Evolutionary conservation across 2,888 invertebrate species (phyloP).

Genomic region (Agriopis aurantiaria): DNA sequence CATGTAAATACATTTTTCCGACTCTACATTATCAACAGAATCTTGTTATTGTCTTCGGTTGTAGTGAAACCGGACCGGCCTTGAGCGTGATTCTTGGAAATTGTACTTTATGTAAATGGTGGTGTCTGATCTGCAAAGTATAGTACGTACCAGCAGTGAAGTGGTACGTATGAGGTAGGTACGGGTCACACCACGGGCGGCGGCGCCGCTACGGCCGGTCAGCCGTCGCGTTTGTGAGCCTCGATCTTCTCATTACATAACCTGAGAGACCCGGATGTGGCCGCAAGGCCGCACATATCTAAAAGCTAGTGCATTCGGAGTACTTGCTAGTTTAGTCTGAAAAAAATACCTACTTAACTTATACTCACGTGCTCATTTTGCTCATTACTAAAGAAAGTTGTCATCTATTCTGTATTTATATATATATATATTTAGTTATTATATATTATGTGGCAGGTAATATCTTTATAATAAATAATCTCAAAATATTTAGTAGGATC

Average conservation of each 20-base stretch:
- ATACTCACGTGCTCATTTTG: no score
- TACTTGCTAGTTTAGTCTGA: neutral
- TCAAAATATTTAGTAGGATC: no score
- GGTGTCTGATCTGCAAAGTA: conserved; percentile 26
- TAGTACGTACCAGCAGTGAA: conserved; percentile 11
- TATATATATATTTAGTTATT: no score
- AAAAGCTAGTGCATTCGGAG: conserved; percentile 54
- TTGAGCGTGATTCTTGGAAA: conserved; percentile 32
- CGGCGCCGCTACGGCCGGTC: conserved; percentile 40
- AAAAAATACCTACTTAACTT: neutral
- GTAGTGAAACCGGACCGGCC: conserved; percentile 26
- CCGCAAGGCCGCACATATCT: conserved; percentile 69
- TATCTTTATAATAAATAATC: no score
- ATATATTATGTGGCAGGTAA: no score
- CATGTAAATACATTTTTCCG: neutral
- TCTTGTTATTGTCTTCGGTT: conserved; percentile 23
- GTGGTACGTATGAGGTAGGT: conserved; percentile 10
- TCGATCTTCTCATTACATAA: conserved; percentile 69
- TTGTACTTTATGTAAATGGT: conserved; percentile 30
- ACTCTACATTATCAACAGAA: conserved; percentile 21
- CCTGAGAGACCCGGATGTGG: conserved; percentile 72
- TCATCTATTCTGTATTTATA: no score
- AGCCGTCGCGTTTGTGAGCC: conserved; percentile 39
- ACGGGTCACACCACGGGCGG: conserved; percentile 15
- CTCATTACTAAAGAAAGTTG: no score